Evolutionary conservation across 2,113 vertebrate species (phyloP), one percentile per base, ranked within the genome.

Genomic region (Tetraodon nigroviridis): DNA sequence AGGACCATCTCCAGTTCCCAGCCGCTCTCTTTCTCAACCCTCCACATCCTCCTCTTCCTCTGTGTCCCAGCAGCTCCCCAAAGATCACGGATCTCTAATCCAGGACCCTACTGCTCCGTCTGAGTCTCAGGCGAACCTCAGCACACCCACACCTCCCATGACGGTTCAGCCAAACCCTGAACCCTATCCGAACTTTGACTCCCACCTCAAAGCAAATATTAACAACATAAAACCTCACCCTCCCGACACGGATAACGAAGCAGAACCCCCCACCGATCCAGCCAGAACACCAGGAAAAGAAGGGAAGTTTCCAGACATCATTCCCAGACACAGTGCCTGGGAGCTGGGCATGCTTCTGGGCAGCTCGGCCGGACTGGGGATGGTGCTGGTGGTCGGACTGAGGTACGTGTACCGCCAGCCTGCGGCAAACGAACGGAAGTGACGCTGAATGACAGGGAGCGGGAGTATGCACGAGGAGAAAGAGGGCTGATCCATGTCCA

Each of bases 341-440:
- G 92, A 93, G 12, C 85, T 94, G 0, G 86, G 90, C 7, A 60
- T 92, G 75, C 83, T 95, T 10, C 81, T 98, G 44, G 76, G 93
- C 4, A 89, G 93, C 59, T 90, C 87, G 0, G 84, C 73, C 0
- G 73, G 71, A 0, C 78, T 95, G 49, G 92, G 92, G 11, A 85
- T 93, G 92, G 82, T 78, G 0, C 57, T 95, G 61, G 91, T 89
- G 1, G 80, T 88, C 0, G 89, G 84, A 4, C 2, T 93, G 20
- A 76, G 87, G 51, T 92, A 88, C 15, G 52, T 92, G 57, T 90
- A 90, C 12, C 63, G 85, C 13, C 92, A 89, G 87, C 86, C 24
- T 94, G 93, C 58, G 86, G 86, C 42, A 90, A 77, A 82, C 75
- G 32, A 19, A 92, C 88, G 0, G 87, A 80, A 42, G 88, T 92